Conservation (phyloP, 2,113 vertebrate genomes). For the Passer montanus region DNA sequence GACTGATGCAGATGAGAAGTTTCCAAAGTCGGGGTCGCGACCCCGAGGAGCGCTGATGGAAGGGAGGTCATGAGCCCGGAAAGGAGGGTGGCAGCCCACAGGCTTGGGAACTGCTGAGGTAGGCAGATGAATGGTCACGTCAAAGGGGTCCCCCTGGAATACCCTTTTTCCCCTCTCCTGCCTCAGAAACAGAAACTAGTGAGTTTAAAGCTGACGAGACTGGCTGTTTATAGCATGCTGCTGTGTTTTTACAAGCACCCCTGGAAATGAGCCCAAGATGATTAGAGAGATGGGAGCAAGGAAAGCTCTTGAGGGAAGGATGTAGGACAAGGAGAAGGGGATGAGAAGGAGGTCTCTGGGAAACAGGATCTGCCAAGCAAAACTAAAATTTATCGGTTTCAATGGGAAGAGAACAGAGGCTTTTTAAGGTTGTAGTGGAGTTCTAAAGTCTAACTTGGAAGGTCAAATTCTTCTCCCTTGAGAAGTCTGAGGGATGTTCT, state of each 20-base stretch:
- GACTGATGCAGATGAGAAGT: background rate
- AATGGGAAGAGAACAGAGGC: background rate
- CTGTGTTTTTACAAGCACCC: background rate
- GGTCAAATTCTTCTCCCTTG: background rate
- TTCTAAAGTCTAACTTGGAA: background rate
- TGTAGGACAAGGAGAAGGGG: background rate
- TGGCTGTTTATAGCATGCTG: background rate
- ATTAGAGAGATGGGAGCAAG: background rate
- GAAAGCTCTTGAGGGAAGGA: background rate
- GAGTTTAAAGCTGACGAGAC: background rate
- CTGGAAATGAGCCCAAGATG: background rate
- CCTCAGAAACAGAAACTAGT: background rate
- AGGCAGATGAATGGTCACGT: background rate
- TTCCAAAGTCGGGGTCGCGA: background rate
- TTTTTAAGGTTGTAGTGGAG: background rate
- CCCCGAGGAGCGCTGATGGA: background rate
- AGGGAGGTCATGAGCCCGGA: background rate
- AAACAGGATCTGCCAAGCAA: background rate
- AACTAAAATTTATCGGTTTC: background rate
- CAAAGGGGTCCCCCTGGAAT: slow-evolving; percentile 15
- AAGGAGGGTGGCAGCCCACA: background rate
- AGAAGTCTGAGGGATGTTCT: background rate
- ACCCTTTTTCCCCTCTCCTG: background rate
- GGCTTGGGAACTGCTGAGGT: slow-evolving; percentile 34
- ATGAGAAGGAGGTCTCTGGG: background rate